A percentile compares a stretch with the other conserved stretches of the same genome.
Evolutionary conservation across 2,888 invertebrate genomes (phyloP).

Genomic region (Spisula solida): DNA sequence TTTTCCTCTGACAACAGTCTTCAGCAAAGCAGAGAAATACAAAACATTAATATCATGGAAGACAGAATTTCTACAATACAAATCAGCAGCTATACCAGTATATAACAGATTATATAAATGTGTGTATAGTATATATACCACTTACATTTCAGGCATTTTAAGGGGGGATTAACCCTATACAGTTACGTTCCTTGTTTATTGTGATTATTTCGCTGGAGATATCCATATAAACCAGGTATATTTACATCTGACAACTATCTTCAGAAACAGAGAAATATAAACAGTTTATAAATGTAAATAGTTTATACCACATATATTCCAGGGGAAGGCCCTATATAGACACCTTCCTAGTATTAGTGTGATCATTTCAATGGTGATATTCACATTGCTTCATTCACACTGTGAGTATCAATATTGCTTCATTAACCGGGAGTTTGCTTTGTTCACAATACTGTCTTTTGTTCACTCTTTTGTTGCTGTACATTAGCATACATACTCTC

Average conservation of each 20-base stretch:
- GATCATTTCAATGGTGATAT: not conserved
- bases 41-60: too few relatives aligned
- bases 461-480: slow-evolving; percentile 32
- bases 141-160: too few relatives aligned
- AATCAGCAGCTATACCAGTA: too few relatives aligned
- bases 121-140: too few relatives aligned
- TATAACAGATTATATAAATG: too few relatives aligned
- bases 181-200: not conserved
- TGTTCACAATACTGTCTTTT: slow-evolving; percentile 32
- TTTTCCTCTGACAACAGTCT: too few relatives aligned
- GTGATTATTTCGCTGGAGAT: not conserved
- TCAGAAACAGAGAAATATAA: too few relatives aligned
- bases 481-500: slow-evolving; percentile 52
- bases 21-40: too few relatives aligned
- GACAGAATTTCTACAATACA: too few relatives aligned
- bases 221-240: not conserved
- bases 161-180: not conserved
- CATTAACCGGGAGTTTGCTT: too few relatives aligned
- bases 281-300: not conserved
- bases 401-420: too few relatives aligned
- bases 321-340: not conserved
- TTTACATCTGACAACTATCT: too few relatives aligned
- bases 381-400: not conserved
- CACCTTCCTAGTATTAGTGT: not conserved
- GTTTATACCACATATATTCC: not conserved